Conservation (phyloP, 2,888 invertebrate genomes). For the Pheosia tremula region DNA sequence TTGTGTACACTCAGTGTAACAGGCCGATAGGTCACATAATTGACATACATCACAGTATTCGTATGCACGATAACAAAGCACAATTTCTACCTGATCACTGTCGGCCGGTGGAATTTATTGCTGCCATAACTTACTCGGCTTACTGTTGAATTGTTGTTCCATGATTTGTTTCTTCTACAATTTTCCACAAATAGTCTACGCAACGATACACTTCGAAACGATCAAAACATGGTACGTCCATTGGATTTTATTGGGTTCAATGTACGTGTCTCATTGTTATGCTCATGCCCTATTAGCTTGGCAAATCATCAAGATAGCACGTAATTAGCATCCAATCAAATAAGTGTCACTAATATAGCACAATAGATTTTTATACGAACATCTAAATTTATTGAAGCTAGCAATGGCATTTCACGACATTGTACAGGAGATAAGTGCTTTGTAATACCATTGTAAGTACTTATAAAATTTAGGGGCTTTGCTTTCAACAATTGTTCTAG, state of each 20-base stretch:
- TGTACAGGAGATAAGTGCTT: too few relatives aligned
- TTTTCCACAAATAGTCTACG: conserved; percentile 39
- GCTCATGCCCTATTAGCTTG: conserved; percentile 47
- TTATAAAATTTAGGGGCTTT: too few relatives aligned
- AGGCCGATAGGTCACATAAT: conserved; percentile 19
- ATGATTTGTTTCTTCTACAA: conserved; percentile 43
- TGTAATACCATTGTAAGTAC: too few relatives aligned
- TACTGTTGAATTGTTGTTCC: conserved; percentile 42
- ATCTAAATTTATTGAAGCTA: too few relatives aligned
- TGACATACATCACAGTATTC: conserved; percentile 24
- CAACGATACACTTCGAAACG: conserved; percentile 31
- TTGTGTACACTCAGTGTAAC: conserved; percentile 6
- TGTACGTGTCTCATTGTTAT: conserved; percentile 52
- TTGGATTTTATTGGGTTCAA: conserved; percentile 47
- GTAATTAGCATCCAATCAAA: conserved; percentile 46
- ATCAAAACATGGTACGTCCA: conserved; percentile 20
- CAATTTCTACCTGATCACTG: conserved; percentile 43
- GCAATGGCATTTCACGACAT: too few relatives aligned
- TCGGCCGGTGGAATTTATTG: conserved; percentile 45
- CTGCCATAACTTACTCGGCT: conserved; percentile 46
- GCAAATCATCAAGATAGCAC: conserved; percentile 54
- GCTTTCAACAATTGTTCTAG: neutral
- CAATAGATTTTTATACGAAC: neutral
- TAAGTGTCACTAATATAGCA: conserved; percentile 30
- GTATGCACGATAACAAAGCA: conserved; percentile 39